A percentile compares a stretch with the other conserved stretches of the same genome.
phyloP scores from a whole-genome alignment of 2,888 invertebrate genomes.

The Stenodera caucasica region DNA sequence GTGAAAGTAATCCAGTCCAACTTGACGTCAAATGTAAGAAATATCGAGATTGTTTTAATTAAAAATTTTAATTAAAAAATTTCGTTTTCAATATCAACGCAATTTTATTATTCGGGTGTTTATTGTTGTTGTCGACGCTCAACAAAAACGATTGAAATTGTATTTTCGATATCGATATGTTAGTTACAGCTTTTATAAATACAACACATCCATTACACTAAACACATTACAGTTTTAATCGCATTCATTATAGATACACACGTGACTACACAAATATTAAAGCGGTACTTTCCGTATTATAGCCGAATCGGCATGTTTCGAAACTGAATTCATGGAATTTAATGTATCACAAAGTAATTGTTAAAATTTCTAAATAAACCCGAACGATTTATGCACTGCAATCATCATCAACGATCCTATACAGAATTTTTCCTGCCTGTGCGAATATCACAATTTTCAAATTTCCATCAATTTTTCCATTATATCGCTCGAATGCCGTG shows the following conservation, averaged over 20 bases:
- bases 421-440: background rate
- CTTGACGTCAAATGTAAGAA: slow-evolving; percentile 85
- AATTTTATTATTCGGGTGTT: too few relatives aligned
- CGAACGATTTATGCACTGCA: background rate
- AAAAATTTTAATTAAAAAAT: slow-evolving; percentile 7
- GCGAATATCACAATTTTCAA: background rate
- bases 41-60: slow-evolving; percentile 18
- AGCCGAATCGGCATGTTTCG: background rate
- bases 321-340: background rate
- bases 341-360: background rate
- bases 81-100: background rate
- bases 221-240: slow-evolving; percentile 5
- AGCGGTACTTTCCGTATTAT: background rate
- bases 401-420: background rate
- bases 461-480: background rate
- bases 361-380: slow-evolving; percentile 11
- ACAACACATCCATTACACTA: background rate
- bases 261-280: background rate
- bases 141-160: background rate
- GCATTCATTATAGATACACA: background rate
- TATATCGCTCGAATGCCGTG: background rate
- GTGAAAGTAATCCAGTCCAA: slow-evolving; percentile 81
- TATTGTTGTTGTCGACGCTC: too few relatives aligned
- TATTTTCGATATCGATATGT: background rate
- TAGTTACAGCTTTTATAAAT: background rate